Evolutionary conservation across 2,797 vertebrate genomes (phyloP), one percentile per base, ranked within the genome.

Genomic region (Rhynchotus rufescens): DNA sequence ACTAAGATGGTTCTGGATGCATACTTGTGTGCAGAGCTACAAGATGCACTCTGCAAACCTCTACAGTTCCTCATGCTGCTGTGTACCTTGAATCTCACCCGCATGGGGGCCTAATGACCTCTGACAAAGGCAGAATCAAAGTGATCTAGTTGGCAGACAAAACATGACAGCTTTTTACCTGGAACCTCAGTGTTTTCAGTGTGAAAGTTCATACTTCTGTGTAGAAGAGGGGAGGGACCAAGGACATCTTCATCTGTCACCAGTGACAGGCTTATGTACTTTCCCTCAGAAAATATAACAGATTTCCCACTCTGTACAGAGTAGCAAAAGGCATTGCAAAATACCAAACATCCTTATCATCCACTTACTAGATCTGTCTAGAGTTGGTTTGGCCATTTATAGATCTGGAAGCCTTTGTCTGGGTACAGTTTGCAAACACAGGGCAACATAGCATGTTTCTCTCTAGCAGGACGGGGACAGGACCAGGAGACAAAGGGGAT

Each of bases 41-140:
- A 76, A 76, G 60, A 10, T 5, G 6, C 38, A 34, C 34, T 56
- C 21, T 78, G 45, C 47, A 73, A 42, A 38, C 16, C 14, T 78
- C 9, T 17, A 21, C 16, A 75, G 19, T 5, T 56, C 2, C 5
- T 17, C 13, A 66, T 65, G 8, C 23, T 52, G 14, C 25, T 28
- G 1, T 5, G 22, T 64, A 6, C 30, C 32, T 44, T 44, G 5
- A 79, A 25, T 7, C 30, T 82, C n/a, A 60, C 4, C 23, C 30
- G 34, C 0, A 0, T 15, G 15, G 38, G 26, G 5, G 3, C n/a
- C 26, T 52, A 10, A 17, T 28, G 25, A 40, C 20, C 59, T 65
- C 51, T 78, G 44, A 79, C 23, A 81, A 71, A 81, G 40, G 52
- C n/a, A 78, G 26, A 80, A 83, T 19, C 16, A 8, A 49, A 83